A percentile compares a stretch with the other conserved stretches of the same genome.
phyloP scores from a whole-genome alignment of 2,113 vertebrate genomes.

The Prunella fulvescens region DNA sequence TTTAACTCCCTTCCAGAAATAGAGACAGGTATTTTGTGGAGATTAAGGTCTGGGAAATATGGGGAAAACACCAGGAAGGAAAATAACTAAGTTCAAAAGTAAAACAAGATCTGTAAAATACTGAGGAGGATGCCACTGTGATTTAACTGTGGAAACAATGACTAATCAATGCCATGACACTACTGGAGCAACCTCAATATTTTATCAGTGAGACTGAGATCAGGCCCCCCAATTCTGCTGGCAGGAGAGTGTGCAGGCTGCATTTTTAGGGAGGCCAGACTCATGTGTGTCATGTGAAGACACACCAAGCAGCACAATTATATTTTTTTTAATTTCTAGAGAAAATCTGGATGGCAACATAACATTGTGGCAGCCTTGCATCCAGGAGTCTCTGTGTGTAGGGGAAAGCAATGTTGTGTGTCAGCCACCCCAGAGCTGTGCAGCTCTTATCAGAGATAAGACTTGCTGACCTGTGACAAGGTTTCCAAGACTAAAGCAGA shows the following conservation, averaged over 20 bases:
- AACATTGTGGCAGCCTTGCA: neutral
- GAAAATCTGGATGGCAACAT: neutral
- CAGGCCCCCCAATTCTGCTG: neutral
- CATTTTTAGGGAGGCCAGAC: neutral
- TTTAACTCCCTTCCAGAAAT: neutral
- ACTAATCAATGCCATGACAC: neutral
- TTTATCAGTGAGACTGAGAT: neutral
- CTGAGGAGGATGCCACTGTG: neutral
- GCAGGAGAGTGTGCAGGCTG: neutral
- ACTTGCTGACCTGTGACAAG: neutral
- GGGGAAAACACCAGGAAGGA: neutral
- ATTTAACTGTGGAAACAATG: neutral
- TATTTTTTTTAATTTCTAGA: neutral
- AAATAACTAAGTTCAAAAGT: neutral
- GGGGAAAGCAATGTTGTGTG: neutral
- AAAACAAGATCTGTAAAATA: neutral
- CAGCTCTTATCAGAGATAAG: neutral
- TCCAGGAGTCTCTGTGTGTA: neutral
- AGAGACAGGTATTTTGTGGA: neutral
- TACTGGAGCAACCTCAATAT: neutral
- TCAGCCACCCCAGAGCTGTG: neutral
- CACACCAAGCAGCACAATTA: neutral
- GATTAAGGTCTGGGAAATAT: neutral
- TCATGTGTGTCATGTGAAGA: neutral
- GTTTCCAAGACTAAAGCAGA: neutral